Base-by-base conservation (phyloP, 2,888 invertebrate species). In the Diaphora mendica region DNA sequence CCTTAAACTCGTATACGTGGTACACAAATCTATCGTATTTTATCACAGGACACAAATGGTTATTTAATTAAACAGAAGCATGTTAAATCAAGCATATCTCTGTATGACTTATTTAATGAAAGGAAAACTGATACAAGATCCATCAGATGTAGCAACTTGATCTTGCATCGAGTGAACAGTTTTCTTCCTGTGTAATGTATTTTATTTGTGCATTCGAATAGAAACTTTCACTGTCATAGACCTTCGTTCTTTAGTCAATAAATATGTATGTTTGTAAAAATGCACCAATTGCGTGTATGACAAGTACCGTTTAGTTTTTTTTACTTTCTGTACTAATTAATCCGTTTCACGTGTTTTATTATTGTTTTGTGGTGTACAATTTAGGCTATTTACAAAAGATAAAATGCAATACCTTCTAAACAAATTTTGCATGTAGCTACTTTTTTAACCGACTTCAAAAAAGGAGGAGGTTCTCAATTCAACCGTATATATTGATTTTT, bases 161-260 rank as follows among this genome's bases (percentile, higher is more conserved):
- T 82, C 82, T 77, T 83, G 76, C 80, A 80, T 78, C 82, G 80
- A 74, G 71, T 84, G 78, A 72, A 74, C 42, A 68, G 17, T 64
- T 74, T 68, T 67, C 75, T 79, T 76, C 72, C 70, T 71, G 59
- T 64, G 64, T 77, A 64, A 55, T 62, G 75, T 69, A 73, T 72
- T 9, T 51, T 71, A 68, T 75, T 76, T 73, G 74, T 70, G 51
- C 79, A 71, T 70, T 76, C 72, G 79, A 75, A 77, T 77, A 70
- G 75, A 79, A 72, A 80, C 79, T 83, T 84, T 84, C 83, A 64
- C 74, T 80, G 48, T 79, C 72, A 26, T 3, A 23, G 35, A 55
- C 55, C 26, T 42, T 15, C 20, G 20, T 42, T 62, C 26, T 17
- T 15, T 30, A 62, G 15, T 39, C 62, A 39, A 30, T 62, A 62